A percentile compares a stretch with the other conserved stretches of the same genome.
Conservation (phyloP, 2,113 vertebrate genomes). For the Pollachius pollachius region DNA sequence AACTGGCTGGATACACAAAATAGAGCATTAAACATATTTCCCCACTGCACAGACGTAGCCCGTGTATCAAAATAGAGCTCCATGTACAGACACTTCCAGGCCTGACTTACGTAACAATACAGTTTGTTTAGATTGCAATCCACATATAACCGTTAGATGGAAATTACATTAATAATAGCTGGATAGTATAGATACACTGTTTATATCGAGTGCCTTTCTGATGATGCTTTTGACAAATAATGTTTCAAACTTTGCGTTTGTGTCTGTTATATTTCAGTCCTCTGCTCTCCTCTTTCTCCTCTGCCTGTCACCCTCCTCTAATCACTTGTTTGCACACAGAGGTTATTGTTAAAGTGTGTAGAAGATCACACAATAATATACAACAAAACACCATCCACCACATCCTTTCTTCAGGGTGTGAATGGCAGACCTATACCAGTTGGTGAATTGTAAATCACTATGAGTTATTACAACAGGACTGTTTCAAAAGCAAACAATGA, state of each 20-base stretch:
- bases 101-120: slow-evolving; percentile 6
- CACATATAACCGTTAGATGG: neutral
- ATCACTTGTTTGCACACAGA: too few species aligned
- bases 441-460: too few species aligned
- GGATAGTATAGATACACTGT: neutral
- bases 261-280: neutral
- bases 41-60: slow-evolving; percentile 28
- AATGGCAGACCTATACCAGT: too few species aligned
- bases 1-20: slow-evolving; percentile 25
- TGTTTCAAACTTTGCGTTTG: neutral
- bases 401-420: too few species aligned
- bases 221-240: neutral
- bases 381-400: too few species aligned
- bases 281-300: too few species aligned
- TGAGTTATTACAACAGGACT: too few species aligned
- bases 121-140: neutral
- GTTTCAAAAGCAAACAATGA: too few species aligned
- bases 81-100: neutral
- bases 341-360: too few species aligned
- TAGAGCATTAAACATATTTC: slow-evolving; percentile 22
- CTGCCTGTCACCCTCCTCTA: too few species aligned
- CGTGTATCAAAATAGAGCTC: slow-evolving; percentile 38
- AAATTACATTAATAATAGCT: neutral
- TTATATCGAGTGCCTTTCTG: neutral
- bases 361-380: too few species aligned